Evolutionary conservation across 2,888 invertebrate species (phyloP).

Genomic region (Drosophila falleni): DNA sequence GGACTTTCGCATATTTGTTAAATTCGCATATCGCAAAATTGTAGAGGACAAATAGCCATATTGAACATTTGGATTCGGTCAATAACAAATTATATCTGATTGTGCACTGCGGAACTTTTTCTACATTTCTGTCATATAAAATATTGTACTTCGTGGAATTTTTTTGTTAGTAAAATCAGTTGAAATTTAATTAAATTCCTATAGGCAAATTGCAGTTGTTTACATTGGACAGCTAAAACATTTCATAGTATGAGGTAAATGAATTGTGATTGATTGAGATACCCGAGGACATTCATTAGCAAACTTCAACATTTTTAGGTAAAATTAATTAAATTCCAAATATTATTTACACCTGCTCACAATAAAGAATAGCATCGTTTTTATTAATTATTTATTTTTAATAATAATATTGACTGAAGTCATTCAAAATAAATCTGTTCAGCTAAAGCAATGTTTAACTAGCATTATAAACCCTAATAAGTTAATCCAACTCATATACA

Average conservation of each 20-base stretch:
- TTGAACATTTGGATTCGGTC: neutral
- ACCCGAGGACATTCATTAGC: neutral
- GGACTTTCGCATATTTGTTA: conserved; percentile 29
- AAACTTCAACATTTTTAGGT: neutral
- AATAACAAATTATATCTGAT: conserved; percentile 2
- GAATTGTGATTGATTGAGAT: neutral
- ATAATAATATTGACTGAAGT: neutral
- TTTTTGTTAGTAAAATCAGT: neutral
- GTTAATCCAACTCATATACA: neutral
- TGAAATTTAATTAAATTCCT: conserved; percentile 4
- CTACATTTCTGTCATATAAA: neutral
- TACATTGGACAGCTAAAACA: neutral
- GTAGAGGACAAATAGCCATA: neutral
- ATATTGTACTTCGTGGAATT: neutral
- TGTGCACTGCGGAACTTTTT: neutral
- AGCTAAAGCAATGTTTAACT: neutral
- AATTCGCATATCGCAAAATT: conserved; percentile 15
- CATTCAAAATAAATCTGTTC: neutral
- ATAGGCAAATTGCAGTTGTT: neutral
- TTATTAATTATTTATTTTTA: neutral
- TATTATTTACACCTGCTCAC: too few relatives aligned
- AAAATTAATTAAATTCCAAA: conserved; percentile 1
- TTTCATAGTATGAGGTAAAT: neutral
- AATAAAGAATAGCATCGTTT: neutral
- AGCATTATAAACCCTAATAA: neutral